Evolutionary conservation across 2,888 invertebrate genomes (phyloP), one percentile per base, ranked within the genome.

Genomic region (Lapara coniferarum): DNA sequence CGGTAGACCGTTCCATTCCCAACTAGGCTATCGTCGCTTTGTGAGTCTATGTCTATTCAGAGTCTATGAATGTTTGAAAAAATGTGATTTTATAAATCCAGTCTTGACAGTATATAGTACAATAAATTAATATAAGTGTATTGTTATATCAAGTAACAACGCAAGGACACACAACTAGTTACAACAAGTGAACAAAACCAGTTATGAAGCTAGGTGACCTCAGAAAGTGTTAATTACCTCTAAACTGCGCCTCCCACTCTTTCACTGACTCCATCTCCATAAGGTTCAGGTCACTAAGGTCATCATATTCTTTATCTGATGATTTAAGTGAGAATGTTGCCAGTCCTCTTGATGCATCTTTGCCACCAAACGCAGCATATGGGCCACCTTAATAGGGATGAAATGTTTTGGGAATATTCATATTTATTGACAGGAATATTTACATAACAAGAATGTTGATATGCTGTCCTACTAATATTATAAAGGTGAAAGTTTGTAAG

Each of bases 221-320:
- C 16, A 57, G 68, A 70, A 52, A 71, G 67, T 66, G 67, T 14
- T 51, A 63, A 56, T 79, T 93, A 98, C 98, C 98, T 95, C 97
- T 97, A 89, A 99, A 98, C 89, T 99, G 99, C 90, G 97, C 97
- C 89, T 99, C 98, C 99, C 99, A 99, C 92, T 99, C 99, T 76
- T 96, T 95, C 10, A 99, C 97, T 30, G 98, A 97, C 78, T 98
- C 98, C 98, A 99, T 98, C 94, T 99, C 97, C 94, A 97, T 96
- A 14, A 97, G 96, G 84, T 96, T 97, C 70, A 99, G 95, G 91
- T 99, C 99, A 88, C 98, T 98, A 69, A 99, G 95, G 89, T 99
- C 99, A 94, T 99, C 99, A 92, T 98, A 98, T 79, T 97, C 97
- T 78, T 96, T 97, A 68, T 97, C 95, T 73, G 96, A 96, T 67